Evolutionary conservation across 2,797 vertebrate species (phyloP).

Genomic region (Platalea minor): DNA sequence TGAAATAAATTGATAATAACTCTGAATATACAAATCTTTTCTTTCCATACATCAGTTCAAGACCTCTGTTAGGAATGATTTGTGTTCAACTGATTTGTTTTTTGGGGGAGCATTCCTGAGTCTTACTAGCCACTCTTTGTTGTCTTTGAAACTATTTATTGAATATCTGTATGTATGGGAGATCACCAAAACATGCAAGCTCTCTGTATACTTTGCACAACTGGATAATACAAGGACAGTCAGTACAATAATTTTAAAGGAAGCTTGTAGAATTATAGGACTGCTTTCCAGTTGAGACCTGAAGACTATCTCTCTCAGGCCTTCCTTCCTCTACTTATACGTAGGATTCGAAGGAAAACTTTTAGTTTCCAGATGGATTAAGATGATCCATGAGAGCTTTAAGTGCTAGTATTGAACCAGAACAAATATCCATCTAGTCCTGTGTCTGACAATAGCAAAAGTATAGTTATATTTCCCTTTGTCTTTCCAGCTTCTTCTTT

Average conservation of each 20-base stretch:
- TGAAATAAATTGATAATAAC: neutral
- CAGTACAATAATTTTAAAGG: neutral
- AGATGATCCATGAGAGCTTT: neutral
- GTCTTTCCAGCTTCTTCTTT: neutral
- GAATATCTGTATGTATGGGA: neutral
- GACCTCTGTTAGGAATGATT: neutral
- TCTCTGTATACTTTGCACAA: neutral
- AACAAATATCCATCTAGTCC: neutral
- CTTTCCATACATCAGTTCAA: neutral
- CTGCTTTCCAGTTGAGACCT: neutral
- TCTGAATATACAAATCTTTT: neutral
- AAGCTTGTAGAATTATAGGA: neutral
- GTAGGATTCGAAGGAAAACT: neutral
- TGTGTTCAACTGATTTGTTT: neutral
- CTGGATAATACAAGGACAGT: neutral
- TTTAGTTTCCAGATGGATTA: neutral
- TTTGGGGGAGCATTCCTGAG: neutral
- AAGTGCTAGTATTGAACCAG: neutral
- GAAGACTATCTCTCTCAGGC: neutral
- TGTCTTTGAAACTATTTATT: neutral
- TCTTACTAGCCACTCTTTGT: neutral
- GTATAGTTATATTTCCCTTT: neutral
- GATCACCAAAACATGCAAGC: neutral
- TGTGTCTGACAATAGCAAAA: neutral
- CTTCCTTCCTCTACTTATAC: neutral